Percentiles rank a stretch among this genome's conserved stretches.
Evolutionary conservation across 2,113 vertebrate genomes (phyloP).

Genomic region (Sinocyclocheilus rhinocerous): DNA sequence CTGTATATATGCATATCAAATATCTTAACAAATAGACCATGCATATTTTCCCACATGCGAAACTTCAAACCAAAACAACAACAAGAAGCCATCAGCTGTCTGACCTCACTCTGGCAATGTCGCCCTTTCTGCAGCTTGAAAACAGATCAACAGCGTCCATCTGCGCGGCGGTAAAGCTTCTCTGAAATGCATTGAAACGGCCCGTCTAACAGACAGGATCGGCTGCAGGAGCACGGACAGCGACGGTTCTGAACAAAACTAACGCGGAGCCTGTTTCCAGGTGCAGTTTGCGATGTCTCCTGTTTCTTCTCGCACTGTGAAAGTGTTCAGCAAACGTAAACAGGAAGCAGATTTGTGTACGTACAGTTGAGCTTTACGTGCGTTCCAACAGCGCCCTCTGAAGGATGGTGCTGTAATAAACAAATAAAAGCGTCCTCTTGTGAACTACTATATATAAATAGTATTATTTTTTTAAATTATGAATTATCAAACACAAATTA

Average conservation of each 20-base stretch:
- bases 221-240: background rate
- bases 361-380: background rate
- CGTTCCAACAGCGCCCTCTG: background rate
- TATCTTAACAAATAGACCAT: background rate
- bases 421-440: background rate
- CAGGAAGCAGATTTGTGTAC: conserved; percentile 35
- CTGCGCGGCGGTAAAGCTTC: conserved; percentile 70
- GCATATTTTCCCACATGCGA: background rate
- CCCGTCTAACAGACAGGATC: conserved; percentile 71
- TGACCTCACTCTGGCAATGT: conserved; percentile 93
- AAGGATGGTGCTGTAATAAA: background rate
- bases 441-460: too few relatives aligned
- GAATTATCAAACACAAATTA: too few relatives aligned
- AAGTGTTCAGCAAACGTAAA: conserved; percentile 44
- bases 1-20: background rate
- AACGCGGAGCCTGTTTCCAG: conserved; percentile 5
- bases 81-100: conserved; percentile 30
- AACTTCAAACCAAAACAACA: background rate
- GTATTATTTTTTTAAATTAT: too few relatives aligned
- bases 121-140: conserved; percentile 93
- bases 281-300: background rate
- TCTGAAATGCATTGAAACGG: conserved; percentile 78
- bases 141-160: conserved; percentile 94
- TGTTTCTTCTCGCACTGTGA: background rate
- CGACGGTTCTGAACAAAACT: background rate